Evolutionary conservation across 30 jellyfish, hydroid and myxozoan species (phyloP).

Genomic region (Catostylus mosaicus): DNA sequence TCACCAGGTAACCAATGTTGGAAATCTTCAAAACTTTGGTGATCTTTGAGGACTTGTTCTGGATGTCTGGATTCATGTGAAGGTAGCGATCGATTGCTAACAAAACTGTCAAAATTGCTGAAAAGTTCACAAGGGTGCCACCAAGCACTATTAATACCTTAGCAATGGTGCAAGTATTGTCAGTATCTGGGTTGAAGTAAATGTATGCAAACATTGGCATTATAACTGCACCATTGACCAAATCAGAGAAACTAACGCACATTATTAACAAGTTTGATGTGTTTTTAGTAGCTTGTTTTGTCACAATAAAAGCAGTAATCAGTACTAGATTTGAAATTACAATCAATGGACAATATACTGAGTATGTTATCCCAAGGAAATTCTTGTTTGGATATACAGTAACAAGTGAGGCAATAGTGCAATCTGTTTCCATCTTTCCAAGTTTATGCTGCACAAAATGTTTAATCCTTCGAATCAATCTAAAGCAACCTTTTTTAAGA

Average conservation of each 20-base stretch:
- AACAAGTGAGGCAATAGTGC: no score
- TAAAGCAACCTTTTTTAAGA: no score
- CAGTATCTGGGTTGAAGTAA: no score
- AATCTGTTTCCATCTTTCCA: no score
- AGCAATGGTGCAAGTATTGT: not conserved
- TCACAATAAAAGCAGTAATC: conserved; percentile 2
- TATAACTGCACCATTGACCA: not conserved
- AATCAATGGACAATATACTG: not conserved
- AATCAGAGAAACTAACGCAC: not conserved
- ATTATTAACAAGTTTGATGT: conserved; percentile 14
- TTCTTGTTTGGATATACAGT: no score
- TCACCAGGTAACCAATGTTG: not conserved
- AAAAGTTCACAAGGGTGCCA: not conserved
- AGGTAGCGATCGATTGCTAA: conserved; percentile 20
- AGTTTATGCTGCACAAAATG: no score
- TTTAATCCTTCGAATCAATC: no score
- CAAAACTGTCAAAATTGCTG: not conserved
- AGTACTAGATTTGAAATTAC: not conserved
- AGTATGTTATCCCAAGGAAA: no score
- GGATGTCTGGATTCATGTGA: conserved; percentile 25
- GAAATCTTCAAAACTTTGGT: not conserved
- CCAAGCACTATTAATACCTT: not conserved
- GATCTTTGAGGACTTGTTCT: not conserved
- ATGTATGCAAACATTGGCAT: not conserved
- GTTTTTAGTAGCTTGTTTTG: conserved; percentile 10